These are phyloP conservation scores for Chaetodon trifascialis DNA, from an alignment of 2,113 vertebrate genomes.

Conservation along the genomic window DNA sequence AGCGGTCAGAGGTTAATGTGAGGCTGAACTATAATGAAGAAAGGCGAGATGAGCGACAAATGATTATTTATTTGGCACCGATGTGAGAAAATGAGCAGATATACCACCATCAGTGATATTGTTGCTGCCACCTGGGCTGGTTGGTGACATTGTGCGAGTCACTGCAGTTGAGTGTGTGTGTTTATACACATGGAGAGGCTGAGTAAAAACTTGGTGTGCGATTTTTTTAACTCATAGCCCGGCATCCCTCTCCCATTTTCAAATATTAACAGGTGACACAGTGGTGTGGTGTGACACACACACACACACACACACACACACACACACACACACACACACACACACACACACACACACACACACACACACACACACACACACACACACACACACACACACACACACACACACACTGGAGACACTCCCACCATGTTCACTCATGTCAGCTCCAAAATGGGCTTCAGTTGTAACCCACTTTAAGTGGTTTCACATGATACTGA, in stretches of 20 bases:
- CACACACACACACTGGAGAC: conserved; percentile 3
- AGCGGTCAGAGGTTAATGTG: conserved; percentile 14
- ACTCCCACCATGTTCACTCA: conserved; percentile 19
- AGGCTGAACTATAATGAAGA: not conserved
- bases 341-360: not conserved
- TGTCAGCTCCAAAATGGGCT: conserved; percentile 14
- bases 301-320: not conserved
- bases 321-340: not conserved
- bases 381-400: conserved; percentile 35
- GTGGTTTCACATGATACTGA: conserved; percentile 8
- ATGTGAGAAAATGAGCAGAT: conserved; percentile 17
- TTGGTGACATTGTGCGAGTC: conserved; percentile 11
- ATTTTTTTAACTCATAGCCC: not conserved
- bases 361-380: too few relatives aligned
- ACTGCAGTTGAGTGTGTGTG: not conserved
- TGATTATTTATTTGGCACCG: conserved; percentile 18
- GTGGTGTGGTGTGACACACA: conserved; percentile 39
- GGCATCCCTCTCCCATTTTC: conserved; percentile 26
- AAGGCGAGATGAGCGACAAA: not conserved
- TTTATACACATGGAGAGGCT: not conserved
- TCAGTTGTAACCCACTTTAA: conserved; percentile 18
- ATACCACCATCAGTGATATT: not conserved
- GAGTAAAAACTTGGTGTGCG: not conserved
- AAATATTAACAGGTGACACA: conserved; percentile 62
- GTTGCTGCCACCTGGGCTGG: not conserved